Percentiles rank a stretch among this genome's conserved stretches.
These are phyloP conservation scores for Siniperca obscura DNA, from an alignment of 2,797 vertebrate species.

Conservation along the genomic window DNA sequence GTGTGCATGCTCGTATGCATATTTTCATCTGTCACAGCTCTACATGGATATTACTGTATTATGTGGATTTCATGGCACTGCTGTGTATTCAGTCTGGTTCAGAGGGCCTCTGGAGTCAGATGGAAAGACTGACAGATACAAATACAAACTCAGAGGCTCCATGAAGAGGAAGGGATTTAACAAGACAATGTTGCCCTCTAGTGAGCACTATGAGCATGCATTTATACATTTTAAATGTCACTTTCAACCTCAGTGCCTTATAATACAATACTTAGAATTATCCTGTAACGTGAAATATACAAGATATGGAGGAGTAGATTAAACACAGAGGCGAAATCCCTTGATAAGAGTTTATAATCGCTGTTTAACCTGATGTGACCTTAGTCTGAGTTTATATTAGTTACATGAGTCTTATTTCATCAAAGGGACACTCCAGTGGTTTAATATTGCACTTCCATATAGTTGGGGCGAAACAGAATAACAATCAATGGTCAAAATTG, in stretches of 20 bases:
- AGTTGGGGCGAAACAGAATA: background rate
- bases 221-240: background rate
- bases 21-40: conserved; percentile 33
- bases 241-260: background rate
- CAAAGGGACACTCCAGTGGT: background rate
- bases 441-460: background rate
- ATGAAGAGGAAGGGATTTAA: background rate
- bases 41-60: conserved; percentile 26
- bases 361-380: background rate
- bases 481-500: background rate
- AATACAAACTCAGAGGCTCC: background rate
- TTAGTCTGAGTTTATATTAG: background rate
- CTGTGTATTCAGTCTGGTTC: conserved; percentile 24
- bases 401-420: background rate
- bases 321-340: background rate
- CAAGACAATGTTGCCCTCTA: conserved; percentile 52
- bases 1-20: background rate
- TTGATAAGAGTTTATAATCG: background rate
- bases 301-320: background rate
- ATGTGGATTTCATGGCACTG: conserved; percentile 32
- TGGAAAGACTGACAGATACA: conserved; percentile 1
- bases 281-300: background rate
- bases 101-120: conserved; percentile 13
- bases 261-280: background rate
- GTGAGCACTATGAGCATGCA: conserved; percentile 34